Base-by-base conservation (phyloP, 1,140 invertebrate genomes). In the Matsumurasca onukii region DNA sequence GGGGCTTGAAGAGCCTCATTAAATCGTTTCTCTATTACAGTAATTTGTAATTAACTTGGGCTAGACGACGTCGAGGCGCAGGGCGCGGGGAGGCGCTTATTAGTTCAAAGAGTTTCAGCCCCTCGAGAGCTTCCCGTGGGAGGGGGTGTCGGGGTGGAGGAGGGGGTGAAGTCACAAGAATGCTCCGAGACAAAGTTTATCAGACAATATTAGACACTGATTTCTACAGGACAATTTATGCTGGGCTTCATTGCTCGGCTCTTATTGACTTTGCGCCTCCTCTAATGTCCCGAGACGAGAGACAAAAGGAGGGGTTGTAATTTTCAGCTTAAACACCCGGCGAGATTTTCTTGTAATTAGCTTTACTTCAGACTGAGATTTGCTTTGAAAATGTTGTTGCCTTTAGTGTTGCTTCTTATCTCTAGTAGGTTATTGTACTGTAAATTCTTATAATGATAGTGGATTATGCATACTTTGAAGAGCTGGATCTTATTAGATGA, bases 1-100 rank as follows among this genome's bases (percentile, higher is more conserved):
- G n/a, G 30, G 22, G 59, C 31, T 22, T 34, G 68, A 45, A 64
- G 66, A 22, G 69, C 66, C 73, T 74, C 73, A 74, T 74, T 74
- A 74, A 74, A 74, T 74, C 73, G 70, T 74, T 74, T 70, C 73
- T 74, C 73, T 73, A 74, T 74, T 74, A 74, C 73, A 73, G 73
- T 74, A 73, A 74, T 74, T 74, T 74, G 73, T 74, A 74, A 74
- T 74, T 74, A 74, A 74, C 73, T 74, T 74, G 52, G 57, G 57
- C 20, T n/a, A 30, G 29, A 20, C 25, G 62, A 48, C 62, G 62
- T 65, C 62, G 48, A 31, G 34, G 27, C n/a, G n/a, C n/a, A n/a
- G n/a, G n/a, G n/a, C n/a, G n/a, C n/a, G 27, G 48, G 62, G 30
- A 20, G 62, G 62, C 39, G 62, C 62, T 65, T 30, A 48, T 48